These are phyloP conservation scores for Macaria notata DNA, from an alignment of 2,888 invertebrate genomes.

Conservation along the genomic window DNA sequence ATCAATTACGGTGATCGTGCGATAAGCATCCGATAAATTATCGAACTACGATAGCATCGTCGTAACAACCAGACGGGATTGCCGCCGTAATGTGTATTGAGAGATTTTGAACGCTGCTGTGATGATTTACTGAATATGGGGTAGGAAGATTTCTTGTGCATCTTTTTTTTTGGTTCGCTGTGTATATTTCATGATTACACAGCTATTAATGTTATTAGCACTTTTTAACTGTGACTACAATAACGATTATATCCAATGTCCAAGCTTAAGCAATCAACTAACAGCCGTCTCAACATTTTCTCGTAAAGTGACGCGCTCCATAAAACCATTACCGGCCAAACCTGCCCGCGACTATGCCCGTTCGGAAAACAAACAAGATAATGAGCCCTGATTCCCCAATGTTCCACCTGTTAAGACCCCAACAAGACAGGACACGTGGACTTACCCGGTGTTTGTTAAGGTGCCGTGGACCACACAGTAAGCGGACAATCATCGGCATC, in stretches of 20 bases:
- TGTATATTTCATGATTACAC: no score
- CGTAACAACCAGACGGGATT: constrained; percentile 37
- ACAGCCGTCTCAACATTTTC: no score
- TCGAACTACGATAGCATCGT: constrained; percentile 58
- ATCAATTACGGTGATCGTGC: constrained; percentile 74
- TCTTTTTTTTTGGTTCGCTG: neutral
- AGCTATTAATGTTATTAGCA: no score
- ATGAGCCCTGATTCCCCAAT: constrained; percentile 32
- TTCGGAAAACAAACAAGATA: constrained; percentile 33
- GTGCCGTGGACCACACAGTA: constrained; percentile 75
- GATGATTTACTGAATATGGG: constrained; percentile 59
- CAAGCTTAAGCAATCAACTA: no score
- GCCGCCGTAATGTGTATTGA: constrained; percentile 41
- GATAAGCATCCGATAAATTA: constrained; percentile 72
- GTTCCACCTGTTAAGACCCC: constrained; percentile 38
- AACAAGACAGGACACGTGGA: constrained; percentile 56
- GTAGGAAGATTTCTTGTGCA: constrained; percentile 44
- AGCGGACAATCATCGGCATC: constrained; percentile 72
- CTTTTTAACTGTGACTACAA: no score
- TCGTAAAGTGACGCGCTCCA: neutral
- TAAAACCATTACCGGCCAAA: constrained; percentile 16
- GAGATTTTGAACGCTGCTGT: constrained; percentile 52
- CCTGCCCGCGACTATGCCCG: constrained; percentile 11
- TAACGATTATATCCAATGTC: no score
- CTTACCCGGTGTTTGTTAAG: constrained; percentile 61